Conservation (phyloP, 2,113 vertebrate genomes). For the Podarcis raffonei region DNA sequence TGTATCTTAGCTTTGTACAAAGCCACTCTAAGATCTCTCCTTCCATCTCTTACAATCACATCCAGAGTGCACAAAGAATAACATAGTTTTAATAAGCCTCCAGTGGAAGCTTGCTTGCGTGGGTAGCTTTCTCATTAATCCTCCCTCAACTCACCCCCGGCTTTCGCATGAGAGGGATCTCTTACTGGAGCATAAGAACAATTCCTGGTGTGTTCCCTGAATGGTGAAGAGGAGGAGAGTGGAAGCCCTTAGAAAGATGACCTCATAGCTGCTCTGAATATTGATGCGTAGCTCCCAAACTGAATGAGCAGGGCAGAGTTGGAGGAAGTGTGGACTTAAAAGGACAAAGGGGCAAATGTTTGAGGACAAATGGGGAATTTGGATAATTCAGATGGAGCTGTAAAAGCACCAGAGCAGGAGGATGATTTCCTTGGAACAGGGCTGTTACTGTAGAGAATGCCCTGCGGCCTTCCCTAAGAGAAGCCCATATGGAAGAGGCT, state of each 20-base stretch:
- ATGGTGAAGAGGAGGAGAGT: slow-evolving; percentile 21
- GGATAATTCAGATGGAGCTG: not conserved
- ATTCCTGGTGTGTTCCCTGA: slow-evolving; percentile 29
- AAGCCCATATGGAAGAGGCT: not conserved
- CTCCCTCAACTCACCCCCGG: slow-evolving; percentile 21
- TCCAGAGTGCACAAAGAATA: slow-evolving; percentile 25
- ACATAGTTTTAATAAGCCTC: slow-evolving; percentile 15
- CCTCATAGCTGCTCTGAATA: slow-evolving; percentile 22
- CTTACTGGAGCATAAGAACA: slow-evolving; percentile 23
- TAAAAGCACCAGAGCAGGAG: not conserved
- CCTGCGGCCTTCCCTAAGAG: not conserved
- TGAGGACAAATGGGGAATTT: not conserved
- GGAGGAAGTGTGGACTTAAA: slow-evolving; percentile 18
- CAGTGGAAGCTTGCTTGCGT: slow-evolving; percentile 25
- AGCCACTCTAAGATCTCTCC: not conserved
- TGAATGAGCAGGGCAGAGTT: not conserved
- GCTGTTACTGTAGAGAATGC: slow-evolving; percentile 1
- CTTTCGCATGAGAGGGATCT: slow-evolving; percentile 30
- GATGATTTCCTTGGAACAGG: not conserved
- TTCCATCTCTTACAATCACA: not conserved
- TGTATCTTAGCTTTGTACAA: not conserved
- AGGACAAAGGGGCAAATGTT: slow-evolving; percentile 30
- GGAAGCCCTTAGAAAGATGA: slow-evolving; percentile 10
- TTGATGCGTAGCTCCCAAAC: slow-evolving; percentile 1
- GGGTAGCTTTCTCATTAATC: slow-evolving; percentile 28